Base-by-base conservation (phyloP, 2,888 invertebrate genomes). In the Vanessa cardui region DNA sequence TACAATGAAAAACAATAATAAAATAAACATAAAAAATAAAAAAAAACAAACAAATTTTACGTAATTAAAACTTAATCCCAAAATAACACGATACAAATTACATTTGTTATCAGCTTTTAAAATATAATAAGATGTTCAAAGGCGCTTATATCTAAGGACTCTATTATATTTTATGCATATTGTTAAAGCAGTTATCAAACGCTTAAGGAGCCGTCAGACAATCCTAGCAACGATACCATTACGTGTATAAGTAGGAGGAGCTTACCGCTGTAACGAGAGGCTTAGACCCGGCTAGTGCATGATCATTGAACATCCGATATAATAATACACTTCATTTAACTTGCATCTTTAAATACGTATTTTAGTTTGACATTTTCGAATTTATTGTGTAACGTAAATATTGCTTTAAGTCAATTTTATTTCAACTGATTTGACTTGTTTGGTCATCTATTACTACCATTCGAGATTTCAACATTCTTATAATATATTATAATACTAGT, bases 261-360 rank as follows among this genome's bases (percentile, higher is more conserved):
- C 33, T 56, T 56, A 56, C n/a, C n/a, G 56, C 18, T 33, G 52
- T 52, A 33, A 56, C 56, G 9, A 56, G 56, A 56, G 56, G 56
- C 33, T 56, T 56, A 33, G 12, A 26, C 12, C 52, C 26, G 26
- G 50, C 54, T 33, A 54, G 31, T 33, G 56, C 56, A 56, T 56
- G 33, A 31, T 33, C 33, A 33, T 33, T 12, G 8, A 56, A 33
- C 33, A 56, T 18, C 33, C 2, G 33, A n/a, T 33, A 33, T 33
- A 56, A 33, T 33, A 56, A 33, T 56, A 56, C 21, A n/a, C n/a
- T 56, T 21, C 18, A n/a, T 56, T 50, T 20, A 16, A 15, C 52
- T 52, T 39, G 12, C 12, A 39, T 39, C 12, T 8, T 39, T 4
- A 12, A 39, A 39, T 12, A 39, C 39, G 12, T 12, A 39, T 39